Evolutionary conservation across 2,888 invertebrate species (phyloP), one percentile per base, ranked within the genome.

Genomic region (Matsumyia berberina): DNA sequence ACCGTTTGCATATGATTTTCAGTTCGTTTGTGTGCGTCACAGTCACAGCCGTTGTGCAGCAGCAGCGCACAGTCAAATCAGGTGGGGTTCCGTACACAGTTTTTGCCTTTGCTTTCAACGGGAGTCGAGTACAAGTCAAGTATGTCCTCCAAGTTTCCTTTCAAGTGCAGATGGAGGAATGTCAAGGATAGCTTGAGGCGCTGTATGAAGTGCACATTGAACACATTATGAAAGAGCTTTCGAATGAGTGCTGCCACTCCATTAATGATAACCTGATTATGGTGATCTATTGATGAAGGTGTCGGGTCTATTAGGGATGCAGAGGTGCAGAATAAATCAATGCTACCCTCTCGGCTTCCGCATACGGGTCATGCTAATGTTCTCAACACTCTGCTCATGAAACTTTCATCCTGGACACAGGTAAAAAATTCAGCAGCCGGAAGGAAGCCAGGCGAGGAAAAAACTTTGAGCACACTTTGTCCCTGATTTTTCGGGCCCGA

Each of bases 111-210:
- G 0, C n/a, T 12, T 51, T 49, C 4, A n/a, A 49, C 49, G 31
- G 5, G 11, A 67, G 44, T 62, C 60, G 35, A 55, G 39, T 51
- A 31, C 39, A 15, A 83, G 79, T 78, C 79, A 39, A 74, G 73
- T 37, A 51, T 64, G 76, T 85, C 80, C 80, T 80, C 69, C 33
- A 70, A 55, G 70, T 76, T 80, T 85, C 44, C 70, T 60, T 76
- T 85, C 80, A 85, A 85, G 74, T 57, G 85, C 85, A 85, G 35
- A 44, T 69, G 58, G 31, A 69, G 73, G 62, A 85, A 85, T 80
- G 85, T 80, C 85, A 85, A 85, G 85, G 85, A 80, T 80, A 70
- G 31, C 74, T 76, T 60, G 51, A 73, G 60, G 51, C n/a, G n/a
- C 69, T 60, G 49, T 24, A 67, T 39, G 33, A 46, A 35, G 33